A percentile compares a stretch with the other conserved stretches of the same genome.
phyloP scores from a whole-genome alignment of 2,113 vertebrate species.

The Leiothrix lutea region DNA sequence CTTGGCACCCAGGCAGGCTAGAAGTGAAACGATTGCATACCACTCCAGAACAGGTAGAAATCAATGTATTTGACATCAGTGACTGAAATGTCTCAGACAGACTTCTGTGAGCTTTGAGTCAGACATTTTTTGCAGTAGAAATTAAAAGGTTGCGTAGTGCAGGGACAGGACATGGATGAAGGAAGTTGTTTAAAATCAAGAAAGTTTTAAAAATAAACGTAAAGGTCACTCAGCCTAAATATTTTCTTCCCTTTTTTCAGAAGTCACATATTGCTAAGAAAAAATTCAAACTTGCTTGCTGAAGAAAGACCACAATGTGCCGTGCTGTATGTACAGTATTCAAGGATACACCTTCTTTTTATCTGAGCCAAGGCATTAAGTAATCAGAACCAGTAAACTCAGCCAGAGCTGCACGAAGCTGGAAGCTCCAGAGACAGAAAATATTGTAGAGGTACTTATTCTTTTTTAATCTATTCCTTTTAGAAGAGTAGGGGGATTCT shows the following conservation, averaged over 20 bases:
- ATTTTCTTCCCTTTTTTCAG: not conserved
- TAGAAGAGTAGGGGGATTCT: not conserved
- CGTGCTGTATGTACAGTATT: fast-evolving
- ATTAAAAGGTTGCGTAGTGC: not conserved
- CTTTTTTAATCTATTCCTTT: not conserved
- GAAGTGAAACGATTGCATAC: not conserved
- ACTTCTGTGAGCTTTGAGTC: not conserved
- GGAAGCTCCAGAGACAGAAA: not conserved
- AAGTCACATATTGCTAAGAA: not conserved
- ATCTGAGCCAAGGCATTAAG: not conserved
- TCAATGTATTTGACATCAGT: not conserved
- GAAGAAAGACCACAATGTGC: not conserved
- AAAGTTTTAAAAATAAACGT: not conserved
- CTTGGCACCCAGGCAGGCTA: not conserved
- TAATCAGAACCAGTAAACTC: slow-evolving; percentile 1
- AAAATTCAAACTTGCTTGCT: not conserved
- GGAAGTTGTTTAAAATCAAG: not conserved
- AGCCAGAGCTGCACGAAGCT: not conserved
- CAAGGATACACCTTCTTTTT: slow-evolving; percentile 34
- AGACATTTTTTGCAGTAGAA: not conserved
- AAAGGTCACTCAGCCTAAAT: not conserved
- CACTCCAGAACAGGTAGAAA: not conserved
- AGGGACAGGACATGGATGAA: not conserved
- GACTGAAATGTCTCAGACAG: not conserved
- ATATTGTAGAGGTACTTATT: slow-evolving; percentile 19